Percentiles rank a stretch among this genome's conserved stretches.
These are phyloP conservation scores for Hirundo rustica DNA, from an alignment of 2,797 vertebrate genomes.

Conservation along the genomic window DNA sequence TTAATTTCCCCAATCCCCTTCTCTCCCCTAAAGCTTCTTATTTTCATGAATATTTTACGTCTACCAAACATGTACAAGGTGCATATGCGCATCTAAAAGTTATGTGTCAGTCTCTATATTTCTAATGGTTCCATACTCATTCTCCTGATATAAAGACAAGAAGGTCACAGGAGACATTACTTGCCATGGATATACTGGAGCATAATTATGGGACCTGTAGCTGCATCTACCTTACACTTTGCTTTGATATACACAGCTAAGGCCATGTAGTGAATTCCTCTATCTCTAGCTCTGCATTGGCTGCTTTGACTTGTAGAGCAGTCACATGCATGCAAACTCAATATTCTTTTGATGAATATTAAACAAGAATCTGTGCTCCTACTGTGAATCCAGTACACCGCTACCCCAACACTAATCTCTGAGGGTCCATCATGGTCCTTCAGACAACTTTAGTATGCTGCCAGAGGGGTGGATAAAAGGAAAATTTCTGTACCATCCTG, in stretches of 20 bases:
- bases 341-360: not conserved
- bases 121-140: not conserved
- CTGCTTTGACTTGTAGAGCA: not conserved
- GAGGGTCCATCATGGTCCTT: not conserved
- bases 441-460: not conserved
- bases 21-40: not conserved
- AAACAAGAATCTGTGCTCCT: not conserved
- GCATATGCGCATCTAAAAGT: not conserved
- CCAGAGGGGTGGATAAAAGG: not conserved
- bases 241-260: not conserved
- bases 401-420: not conserved
- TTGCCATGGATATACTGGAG: not conserved
- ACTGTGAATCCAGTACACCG: not conserved
- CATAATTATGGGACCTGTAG: not conserved
- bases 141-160: not conserved
- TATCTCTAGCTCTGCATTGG: accelerated
- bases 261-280: not conserved
- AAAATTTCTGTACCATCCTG: not conserved
- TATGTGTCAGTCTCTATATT: not conserved
- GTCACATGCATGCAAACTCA: not conserved
- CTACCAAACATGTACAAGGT: not conserved
- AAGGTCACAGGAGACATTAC: not conserved
- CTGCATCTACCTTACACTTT: not conserved
- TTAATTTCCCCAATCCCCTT: not conserved
- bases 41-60: not conserved